Evolutionary conservation across 2,888 invertebrate genomes (phyloP).

Genomic region (Epistrophe eligans): DNA sequence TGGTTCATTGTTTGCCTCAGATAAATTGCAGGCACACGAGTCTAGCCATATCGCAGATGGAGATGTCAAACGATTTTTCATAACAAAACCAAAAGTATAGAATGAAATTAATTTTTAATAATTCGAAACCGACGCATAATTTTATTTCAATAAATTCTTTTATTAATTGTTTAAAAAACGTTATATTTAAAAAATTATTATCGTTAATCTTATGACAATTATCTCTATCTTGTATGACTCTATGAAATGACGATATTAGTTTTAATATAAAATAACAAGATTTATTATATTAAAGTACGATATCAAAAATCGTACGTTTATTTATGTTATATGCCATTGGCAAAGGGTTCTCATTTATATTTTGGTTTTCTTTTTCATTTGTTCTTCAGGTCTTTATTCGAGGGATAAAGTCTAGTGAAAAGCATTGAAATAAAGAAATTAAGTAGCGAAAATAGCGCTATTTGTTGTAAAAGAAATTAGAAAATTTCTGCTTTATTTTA

Average conservation of each 20-base stretch:
- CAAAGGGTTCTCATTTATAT: slow-evolving; percentile 24
- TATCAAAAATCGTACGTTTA: slow-evolving; percentile 36
- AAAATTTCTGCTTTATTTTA: not conserved
- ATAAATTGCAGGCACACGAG: slow-evolving; percentile 22
- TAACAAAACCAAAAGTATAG: slow-evolving; percentile 50
- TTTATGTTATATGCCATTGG: slow-evolving; percentile 54
- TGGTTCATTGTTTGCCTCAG: slow-evolving; percentile 46
- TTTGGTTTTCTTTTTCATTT: slow-evolving; percentile 24
- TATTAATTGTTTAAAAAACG: slow-evolving; percentile 3
- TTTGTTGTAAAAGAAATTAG: not conserved
- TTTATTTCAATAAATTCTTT: slow-evolving; percentile 17
- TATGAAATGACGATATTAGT: slow-evolving; percentile 30
- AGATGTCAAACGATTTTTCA: slow-evolving; percentile 56
- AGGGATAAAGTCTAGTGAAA: slow-evolving; percentile 37
- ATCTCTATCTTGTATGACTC: slow-evolving; percentile 14
- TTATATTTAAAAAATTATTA: slow-evolving; percentile 5
- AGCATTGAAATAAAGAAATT: slow-evolving; percentile 61
- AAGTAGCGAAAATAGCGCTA: not conserved
- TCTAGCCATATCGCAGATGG: slow-evolving; percentile 27
- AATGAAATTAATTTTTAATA: slow-evolving; percentile 37
- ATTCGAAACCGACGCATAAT: not conserved
- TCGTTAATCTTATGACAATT: slow-evolving; percentile 38
- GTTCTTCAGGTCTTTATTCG: slow-evolving; percentile 31
- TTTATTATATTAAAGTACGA: slow-evolving; percentile 40
- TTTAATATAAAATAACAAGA: slow-evolving; percentile 53